These are phyloP conservation scores for Myrmophylax atrothorax DNA, from an alignment of 2,113 vertebrate genomes.

Conservation along the genomic window DNA sequence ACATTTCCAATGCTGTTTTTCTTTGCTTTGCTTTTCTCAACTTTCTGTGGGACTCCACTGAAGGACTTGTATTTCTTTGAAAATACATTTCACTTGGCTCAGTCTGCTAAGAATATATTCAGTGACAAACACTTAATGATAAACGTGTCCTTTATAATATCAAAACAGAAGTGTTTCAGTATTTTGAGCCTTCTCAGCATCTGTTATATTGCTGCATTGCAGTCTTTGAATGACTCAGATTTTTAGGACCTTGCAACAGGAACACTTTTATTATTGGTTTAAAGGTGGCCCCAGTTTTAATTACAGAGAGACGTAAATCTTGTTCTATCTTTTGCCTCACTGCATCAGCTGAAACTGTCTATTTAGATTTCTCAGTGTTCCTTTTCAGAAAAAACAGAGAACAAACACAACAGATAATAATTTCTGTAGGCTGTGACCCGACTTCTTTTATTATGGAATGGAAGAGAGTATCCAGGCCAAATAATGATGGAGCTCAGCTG, in stretches of 20 bases:
- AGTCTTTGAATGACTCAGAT: neutral
- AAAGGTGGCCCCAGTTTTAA: neutral
- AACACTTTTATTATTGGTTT: neutral
- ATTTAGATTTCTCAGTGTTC: neutral
- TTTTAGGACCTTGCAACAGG: neutral
- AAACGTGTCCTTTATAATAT: neutral
- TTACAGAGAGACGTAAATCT: neutral
- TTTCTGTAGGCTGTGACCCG: neutral
- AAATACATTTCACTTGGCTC: neutral
- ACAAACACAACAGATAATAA: neutral
- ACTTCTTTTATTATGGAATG: neutral
- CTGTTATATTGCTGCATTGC: neutral
- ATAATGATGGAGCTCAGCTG: neutral
- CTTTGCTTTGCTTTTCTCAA: neutral
- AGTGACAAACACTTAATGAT: neutral
- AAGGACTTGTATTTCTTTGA: neutral
- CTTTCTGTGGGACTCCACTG: neutral
- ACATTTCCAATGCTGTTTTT: neutral
- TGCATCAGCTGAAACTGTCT: neutral
- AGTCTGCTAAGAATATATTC: neutral
- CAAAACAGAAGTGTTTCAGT: neutral
- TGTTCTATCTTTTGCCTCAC: neutral
- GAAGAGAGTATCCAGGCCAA: neutral
- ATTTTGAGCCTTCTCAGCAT: neutral
- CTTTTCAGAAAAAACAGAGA: neutral